A percentile compares a stretch with the other conserved stretches of the same genome.
phyloP scores from a whole-genome alignment of 2,888 invertebrate genomes.

The Drosophila pegasa region DNA sequence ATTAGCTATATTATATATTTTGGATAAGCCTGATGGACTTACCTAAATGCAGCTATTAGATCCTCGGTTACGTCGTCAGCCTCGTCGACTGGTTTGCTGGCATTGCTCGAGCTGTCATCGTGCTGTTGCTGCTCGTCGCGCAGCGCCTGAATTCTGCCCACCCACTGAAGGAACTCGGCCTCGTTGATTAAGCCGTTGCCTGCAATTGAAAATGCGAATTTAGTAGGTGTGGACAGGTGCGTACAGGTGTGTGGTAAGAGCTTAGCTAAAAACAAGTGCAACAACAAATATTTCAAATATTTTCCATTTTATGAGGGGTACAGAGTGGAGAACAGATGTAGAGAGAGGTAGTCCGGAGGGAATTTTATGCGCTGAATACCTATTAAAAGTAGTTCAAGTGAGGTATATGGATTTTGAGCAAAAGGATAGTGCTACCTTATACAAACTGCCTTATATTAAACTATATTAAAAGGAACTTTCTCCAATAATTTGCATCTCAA shows the following conservation, averaged over 20 bases:
- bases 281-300: slow-evolving; percentile 25
- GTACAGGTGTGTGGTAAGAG: slow-evolving; percentile 19
- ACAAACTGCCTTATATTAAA: no score
- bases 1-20: not conserved
- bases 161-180: slow-evolving; percentile 92
- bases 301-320: slow-evolving; percentile 15
- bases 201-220: slow-evolving; percentile 79
- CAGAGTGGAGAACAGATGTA: not conserved
- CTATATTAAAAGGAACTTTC: no score
- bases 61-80: slow-evolving; percentile 91
- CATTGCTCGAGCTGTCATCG: slow-evolving; percentile 82
- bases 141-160: slow-evolving; percentile 90
- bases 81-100: slow-evolving; percentile 82
- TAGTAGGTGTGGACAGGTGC: slow-evolving; percentile 11
- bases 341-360: no score
- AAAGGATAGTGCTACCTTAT: no score
- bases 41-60: slow-evolving; percentile 93
- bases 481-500: not conserved
- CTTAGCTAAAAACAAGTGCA: slow-evolving; percentile 30
- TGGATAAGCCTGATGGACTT: slow-evolving; percentile 29
- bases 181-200: slow-evolving; percentile 91
- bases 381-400: not conserved
- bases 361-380: no score
- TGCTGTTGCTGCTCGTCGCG: slow-evolving; percentile 86
- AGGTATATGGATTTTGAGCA: not conserved